These are phyloP conservation scores for Spodoptera littoralis DNA, from an alignment of 2,888 invertebrate species.

Conservation along the genomic window DNA sequence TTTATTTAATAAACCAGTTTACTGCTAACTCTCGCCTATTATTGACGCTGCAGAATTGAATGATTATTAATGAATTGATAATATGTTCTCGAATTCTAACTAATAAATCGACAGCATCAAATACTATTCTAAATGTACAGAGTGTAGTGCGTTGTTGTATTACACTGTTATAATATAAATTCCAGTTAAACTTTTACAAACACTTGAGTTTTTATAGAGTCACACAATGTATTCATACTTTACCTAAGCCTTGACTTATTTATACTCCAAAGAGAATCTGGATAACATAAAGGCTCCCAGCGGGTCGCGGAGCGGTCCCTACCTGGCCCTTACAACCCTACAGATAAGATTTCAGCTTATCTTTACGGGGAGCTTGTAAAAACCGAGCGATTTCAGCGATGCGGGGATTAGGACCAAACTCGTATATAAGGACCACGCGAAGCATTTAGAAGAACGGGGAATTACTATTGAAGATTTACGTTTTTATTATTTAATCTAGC, in stretches of 20 bases:
- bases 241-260: slow-evolving; percentile 14
- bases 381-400: slow-evolving; percentile 45
- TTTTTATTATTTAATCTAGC: slow-evolving; percentile 2
- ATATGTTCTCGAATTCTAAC: no score
- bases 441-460: slow-evolving; percentile 27
- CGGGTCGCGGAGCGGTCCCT: slow-evolving; percentile 43
- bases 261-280: slow-evolving; percentile 28
- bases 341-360: slow-evolving; percentile 56
- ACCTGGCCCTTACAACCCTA: slow-evolving; percentile 48
- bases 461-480: slow-evolving; percentile 25
- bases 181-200: no score
- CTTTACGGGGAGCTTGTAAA: slow-evolving; percentile 47
- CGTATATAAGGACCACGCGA: slow-evolving; percentile 24
- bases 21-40: no score
- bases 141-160: no score
- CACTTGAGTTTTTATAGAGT: no score
- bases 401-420: slow-evolving; percentile 38
- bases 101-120: no score
- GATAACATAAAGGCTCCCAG: slow-evolving; percentile 52
- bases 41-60: no score
- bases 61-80: no score
- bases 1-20: no score
- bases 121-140: no score
- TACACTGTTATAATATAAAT: no score
- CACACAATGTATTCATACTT: neutral